Evolutionary conservation across 2,888 invertebrate species (phyloP).

Genomic region (Zeuzera pyrina): DNA sequence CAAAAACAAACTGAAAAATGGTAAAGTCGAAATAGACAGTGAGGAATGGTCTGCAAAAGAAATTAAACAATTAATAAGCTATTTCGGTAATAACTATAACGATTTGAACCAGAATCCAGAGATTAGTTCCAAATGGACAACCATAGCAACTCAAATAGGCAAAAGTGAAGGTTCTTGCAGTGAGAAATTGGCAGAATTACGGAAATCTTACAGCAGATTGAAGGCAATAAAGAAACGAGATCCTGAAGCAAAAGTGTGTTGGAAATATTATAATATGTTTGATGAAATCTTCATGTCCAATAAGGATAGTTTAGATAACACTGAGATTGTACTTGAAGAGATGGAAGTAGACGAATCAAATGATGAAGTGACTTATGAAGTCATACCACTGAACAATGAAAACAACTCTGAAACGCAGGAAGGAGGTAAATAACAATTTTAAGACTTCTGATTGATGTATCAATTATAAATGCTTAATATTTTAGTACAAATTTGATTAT

Average conservation of each 20-base stretch:
- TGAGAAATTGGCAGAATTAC: conserved; percentile 50
- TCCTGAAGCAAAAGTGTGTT: conserved; percentile 47
- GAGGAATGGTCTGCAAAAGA: conserved; percentile 53
- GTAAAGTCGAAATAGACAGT: conserved; percentile 29
- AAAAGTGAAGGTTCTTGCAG: conserved; percentile 34
- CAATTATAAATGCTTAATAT: too few species aligned
- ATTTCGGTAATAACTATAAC: conserved; percentile 36
- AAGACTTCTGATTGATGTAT: too few species aligned
- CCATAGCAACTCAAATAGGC: conserved; percentile 29
- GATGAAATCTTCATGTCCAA: conserved; percentile 52
- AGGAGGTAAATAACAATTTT: too few species aligned
- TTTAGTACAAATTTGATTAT: too few species aligned
- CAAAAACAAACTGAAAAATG: conserved; percentile 45
- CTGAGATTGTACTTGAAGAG: background rate
- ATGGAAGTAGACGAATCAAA: background rate
- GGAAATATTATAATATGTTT: conserved; percentile 54
- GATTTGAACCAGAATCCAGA: conserved; percentile 30
- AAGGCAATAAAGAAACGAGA: conserved; percentile 48
- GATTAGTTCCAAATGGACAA: conserved; percentile 31
- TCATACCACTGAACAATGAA: too few species aligned
- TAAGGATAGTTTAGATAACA: too few species aligned
- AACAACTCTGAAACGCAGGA: too few species aligned
- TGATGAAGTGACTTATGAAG: too few species aligned
- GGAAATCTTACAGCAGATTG: conserved; percentile 52
- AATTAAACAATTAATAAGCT: conserved; percentile 44